Evolutionary conservation across 2,113 vertebrate genomes (phyloP).

Genomic region (Trogon melanurus): DNA sequence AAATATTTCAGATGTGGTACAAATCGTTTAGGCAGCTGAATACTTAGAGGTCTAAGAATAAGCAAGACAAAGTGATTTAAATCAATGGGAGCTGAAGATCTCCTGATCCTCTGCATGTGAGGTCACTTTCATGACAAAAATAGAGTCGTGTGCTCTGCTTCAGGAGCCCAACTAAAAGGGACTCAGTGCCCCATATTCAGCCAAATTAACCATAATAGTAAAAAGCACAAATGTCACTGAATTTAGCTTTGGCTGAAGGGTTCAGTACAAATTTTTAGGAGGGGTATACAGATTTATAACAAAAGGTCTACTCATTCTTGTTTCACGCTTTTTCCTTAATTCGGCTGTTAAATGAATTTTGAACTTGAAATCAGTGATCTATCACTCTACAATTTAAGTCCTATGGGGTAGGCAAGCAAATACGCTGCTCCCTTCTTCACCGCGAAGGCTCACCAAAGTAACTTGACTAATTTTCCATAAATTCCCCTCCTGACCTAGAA

Average conservation of each 20-base stretch:
- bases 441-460: slow-evolving; percentile 33
- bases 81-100: neutral
- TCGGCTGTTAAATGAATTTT: neutral
- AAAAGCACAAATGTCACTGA: neutral
- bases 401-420: neutral
- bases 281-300: neutral
- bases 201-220: neutral
- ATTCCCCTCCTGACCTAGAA: neutral
- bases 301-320: neutral
- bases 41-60: neutral
- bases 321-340: neutral
- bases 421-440: slow-evolving; percentile 12
- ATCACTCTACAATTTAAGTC: neutral
- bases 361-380: neutral
- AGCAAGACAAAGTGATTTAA: neutral
- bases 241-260: neutral
- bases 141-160: neutral
- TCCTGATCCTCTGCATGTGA: neutral
- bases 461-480: slow-evolving; percentile 14
- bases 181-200: neutral
- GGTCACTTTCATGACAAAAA: neutral
- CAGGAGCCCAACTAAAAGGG: neutral
- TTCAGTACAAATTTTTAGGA: neutral
- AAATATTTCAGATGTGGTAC: neutral
- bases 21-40: accelerated